These are phyloP conservation scores for Girardinus metallicus DNA, from an alignment of 2,797 vertebrate species.

Conservation along the genomic window DNA sequence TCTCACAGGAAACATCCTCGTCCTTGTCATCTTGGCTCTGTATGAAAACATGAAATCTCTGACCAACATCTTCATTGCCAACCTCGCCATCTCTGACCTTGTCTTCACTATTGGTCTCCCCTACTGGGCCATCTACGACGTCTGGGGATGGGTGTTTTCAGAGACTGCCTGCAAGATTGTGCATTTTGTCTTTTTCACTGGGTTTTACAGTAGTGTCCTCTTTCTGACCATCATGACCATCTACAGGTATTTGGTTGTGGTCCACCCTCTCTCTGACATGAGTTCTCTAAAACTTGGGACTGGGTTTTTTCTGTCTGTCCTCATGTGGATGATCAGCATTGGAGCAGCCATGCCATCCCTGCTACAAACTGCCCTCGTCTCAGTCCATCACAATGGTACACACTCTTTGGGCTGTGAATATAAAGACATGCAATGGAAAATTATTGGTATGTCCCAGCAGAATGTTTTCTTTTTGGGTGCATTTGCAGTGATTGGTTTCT, in stretches of 20 bases:
- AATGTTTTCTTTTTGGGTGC: constrained; percentile 86
- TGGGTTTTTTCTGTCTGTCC: constrained; percentile 59
- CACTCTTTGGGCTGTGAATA: constrained; percentile 71
- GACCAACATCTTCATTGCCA: constrained; percentile 91
- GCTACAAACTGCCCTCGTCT: constrained; percentile 68
- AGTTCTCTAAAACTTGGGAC: constrained; percentile 53
- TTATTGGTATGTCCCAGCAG: constrained; percentile 75
- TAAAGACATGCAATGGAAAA: constrained; percentile 41
- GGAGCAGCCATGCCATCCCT: constrained; percentile 81
- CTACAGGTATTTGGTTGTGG: constrained; percentile 88
- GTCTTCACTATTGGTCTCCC: constrained; percentile 88
- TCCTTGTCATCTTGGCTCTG: constrained; percentile 86
- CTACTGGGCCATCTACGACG: constrained; percentile 83
- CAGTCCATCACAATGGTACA: background rate
- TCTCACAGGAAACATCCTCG: constrained; percentile 87
- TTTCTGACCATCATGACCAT: constrained; percentile 90
- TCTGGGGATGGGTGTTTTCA: constrained; percentile 85
- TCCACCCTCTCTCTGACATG: constrained; percentile 82
- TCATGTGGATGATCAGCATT: constrained; percentile 83
- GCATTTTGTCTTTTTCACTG: constrained; percentile 84
- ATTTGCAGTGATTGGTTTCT: constrained; percentile 84
- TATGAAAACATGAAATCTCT: constrained; percentile 87
- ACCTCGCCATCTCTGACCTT: constrained; percentile 90
- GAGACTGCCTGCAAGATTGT: constrained; percentile 83
- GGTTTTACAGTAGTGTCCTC: constrained; percentile 90